These are phyloP conservation scores for Phallusia fumigata DNA, from an alignment of 23 tunicate genomes.

Conservation along the genomic window DNA sequence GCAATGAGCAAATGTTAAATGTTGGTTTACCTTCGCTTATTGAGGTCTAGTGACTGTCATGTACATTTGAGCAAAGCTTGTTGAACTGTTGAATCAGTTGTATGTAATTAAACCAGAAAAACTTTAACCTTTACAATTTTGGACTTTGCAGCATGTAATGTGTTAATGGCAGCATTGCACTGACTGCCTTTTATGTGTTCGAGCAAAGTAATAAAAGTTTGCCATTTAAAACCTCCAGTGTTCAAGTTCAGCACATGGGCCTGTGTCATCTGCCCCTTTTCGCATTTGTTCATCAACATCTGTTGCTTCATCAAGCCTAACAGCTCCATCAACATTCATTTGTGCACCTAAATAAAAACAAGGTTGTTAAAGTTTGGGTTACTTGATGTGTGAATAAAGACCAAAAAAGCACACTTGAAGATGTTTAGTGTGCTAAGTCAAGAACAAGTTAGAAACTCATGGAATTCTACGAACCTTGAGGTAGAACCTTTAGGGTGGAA, in stretches of 20 bases:
- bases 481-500: no score
- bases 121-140: constrained; percentile 63
- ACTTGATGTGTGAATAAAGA: no score
- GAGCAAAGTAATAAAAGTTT: constrained; percentile 92
- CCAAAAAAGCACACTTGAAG: no score
- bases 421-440: no score
- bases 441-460: no score
- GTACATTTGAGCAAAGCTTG: constrained; percentile 92
- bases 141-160: constrained; percentile 87
- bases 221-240: constrained; percentile 99
- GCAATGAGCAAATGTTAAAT: no score
- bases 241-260: constrained; percentile 98
- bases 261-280: constrained; percentile 99
- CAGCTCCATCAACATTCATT: constrained; percentile 93
- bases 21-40: constrained; percentile 68
- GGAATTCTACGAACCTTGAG: no score
- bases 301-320: constrained; percentile 51
- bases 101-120: no score
- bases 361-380: no score
- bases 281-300: constrained; percentile 96
- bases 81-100: no score
- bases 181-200: constrained; percentile 81
- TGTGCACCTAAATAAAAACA: no score
- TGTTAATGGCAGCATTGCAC: constrained; percentile 87
- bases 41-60: constrained; percentile 75